These are phyloP conservation scores for Toxotes lorentzi DNA, from an alignment of 2,797 vertebrate genomes.

Conservation along the genomic window DNA sequence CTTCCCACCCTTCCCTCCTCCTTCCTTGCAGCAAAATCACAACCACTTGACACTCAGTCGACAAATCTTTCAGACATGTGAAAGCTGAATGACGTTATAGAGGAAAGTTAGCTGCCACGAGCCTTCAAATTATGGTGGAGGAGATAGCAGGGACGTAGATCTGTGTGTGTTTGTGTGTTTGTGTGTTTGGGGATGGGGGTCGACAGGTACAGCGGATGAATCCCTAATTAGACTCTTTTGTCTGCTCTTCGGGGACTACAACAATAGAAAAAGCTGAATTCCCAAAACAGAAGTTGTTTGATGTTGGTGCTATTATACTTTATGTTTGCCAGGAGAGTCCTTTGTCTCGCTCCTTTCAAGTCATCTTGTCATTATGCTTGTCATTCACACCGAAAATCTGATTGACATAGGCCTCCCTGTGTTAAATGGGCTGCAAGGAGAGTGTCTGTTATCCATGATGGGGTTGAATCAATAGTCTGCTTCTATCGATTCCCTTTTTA, in stretches of 20 bases:
- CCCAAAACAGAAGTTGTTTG: slow-evolving; percentile 28
- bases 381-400: slow-evolving; percentile 50
- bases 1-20: background rate
- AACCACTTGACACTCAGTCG: slow-evolving; percentile 30
- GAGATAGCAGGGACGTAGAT: slow-evolving; percentile 12
- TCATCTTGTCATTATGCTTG: slow-evolving; percentile 59
- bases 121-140: slow-evolving; percentile 30
- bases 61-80: slow-evolving; percentile 50
- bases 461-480: slow-evolving; percentile 69
- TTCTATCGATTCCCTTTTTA: slow-evolving; percentile 66
- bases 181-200: slow-evolving; percentile 11
- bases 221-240: slow-evolving; percentile 57
- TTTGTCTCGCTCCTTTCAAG: slow-evolving; percentile 41
- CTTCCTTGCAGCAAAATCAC: slow-evolving; percentile 39
- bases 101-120: slow-evolving; percentile 43
- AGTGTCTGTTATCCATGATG: slow-evolving; percentile 65
- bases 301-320: slow-evolving; percentile 27
- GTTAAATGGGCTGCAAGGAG: slow-evolving; percentile 70
- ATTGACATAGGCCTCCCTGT: slow-evolving; percentile 63
- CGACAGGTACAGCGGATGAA: slow-evolving; percentile 53
- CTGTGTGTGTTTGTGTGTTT: slow-evolving; percentile 21
- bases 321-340: slow-evolving; percentile 33
- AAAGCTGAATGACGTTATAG: slow-evolving; percentile 37
- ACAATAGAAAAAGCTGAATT: slow-evolving; percentile 24
- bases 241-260: slow-evolving; percentile 31